Base-by-base conservation (phyloP, 2,888 invertebrate species). In the Melitaea athalia region DNA sequence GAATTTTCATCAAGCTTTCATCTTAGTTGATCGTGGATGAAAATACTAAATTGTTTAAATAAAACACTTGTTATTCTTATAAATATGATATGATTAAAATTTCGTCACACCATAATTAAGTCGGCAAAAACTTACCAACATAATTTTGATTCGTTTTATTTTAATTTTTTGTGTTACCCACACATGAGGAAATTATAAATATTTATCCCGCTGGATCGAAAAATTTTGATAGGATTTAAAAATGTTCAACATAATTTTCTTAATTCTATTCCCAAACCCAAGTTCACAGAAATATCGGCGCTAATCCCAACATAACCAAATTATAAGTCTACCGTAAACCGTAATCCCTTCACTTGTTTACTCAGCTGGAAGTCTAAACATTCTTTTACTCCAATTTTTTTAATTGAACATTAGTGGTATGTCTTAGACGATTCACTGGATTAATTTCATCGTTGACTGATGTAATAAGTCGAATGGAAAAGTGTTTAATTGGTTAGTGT, bases 361-460 rank as follows among this genome's bases (percentile, higher is more conserved):
- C 10, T 17, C 10, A 47, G 45, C 45, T n/a, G 57, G 15, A 14
- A 11, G 42, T 42, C 17, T 15, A 31, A 45, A 8, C 10, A 14
- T 7, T 31, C 12, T 59, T 45, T 64, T 55, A 5, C 33, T 47
- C 1, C 24, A 62, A 55, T 57, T 55, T 55, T 33, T 60, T 24
- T 62, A 67, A 62, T 67, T 67, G 57, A 57, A 61, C 50, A 17
- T 14, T n/a, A 61, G 62, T 55, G 53, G 5, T 3, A 47, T 47
- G 47, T 67, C 66, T 42, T 15, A 15, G 42, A 38, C 38, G 38
- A 3, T 15, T 67, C 63, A 31, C 42, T 53, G 66, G 69, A 63
- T 69, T 63, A 60, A 63, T 60, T 70, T 55, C 33, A 55, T 55
- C n/a, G 14, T 55, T 55, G 53, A 31, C 5, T 55, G 45, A 53